Conservation (phyloP, 1,140 invertebrate species). For the Drosophila setifemur region DNA sequence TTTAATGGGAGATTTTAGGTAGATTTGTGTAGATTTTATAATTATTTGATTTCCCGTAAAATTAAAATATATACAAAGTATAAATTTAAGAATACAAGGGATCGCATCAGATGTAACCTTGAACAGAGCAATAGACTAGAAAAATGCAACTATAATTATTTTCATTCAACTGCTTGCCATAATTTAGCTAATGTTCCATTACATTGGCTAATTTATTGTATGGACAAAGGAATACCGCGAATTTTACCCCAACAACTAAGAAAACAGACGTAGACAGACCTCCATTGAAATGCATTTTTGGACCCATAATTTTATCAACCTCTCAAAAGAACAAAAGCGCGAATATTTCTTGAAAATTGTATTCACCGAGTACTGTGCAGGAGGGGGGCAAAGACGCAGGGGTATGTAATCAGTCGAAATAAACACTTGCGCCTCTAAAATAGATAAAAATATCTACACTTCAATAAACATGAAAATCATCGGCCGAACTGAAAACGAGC, state of each 20-base stretch:
- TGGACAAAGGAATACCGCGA: constrained; percentile 17
- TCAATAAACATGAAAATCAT: constrained; percentile 82
- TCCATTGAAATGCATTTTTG: constrained; percentile 39
- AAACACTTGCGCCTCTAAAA: constrained; percentile 79
- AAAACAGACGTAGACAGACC: constrained; percentile 7
- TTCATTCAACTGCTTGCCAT: constrained; percentile 41
- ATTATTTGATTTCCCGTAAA: too few relatives aligned
- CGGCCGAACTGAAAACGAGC: constrained; percentile 49
- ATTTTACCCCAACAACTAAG: not conserved
- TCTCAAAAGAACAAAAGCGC: constrained; percentile 36
- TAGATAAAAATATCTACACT: constrained; percentile 81
- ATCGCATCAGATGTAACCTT: constrained; percentile 15
- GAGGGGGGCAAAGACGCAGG: constrained; percentile 3
- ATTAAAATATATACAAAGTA: too few relatives aligned
- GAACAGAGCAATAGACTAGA: not conserved
- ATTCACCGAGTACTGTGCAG: constrained; percentile 30
- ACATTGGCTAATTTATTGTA: constrained; percentile 48
- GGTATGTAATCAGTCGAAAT: constrained; percentile 76
- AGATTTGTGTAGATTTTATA: too few relatives aligned
- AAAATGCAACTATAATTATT: not conserved
- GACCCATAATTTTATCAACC: constrained; percentile 65
- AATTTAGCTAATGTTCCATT: constrained; percentile 36
- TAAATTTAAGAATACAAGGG: too few relatives aligned
- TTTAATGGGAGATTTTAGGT: too few relatives aligned
- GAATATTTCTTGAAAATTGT: constrained; percentile 50